phyloP scores from a whole-genome alignment of 2,113 vertebrate genomes.

The Pseudolaguvia tuberculata region DNA sequence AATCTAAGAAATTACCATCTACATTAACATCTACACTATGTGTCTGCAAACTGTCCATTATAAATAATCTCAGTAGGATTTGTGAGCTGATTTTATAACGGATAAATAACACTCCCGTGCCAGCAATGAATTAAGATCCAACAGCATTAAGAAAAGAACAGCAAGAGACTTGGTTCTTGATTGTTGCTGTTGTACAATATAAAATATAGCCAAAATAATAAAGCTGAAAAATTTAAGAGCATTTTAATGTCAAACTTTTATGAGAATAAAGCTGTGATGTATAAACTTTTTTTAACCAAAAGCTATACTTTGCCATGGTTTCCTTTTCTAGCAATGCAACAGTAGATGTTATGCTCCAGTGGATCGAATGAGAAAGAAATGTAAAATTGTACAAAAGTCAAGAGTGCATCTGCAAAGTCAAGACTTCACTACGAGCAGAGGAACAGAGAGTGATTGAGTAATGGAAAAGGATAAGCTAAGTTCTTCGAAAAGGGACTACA shows the following conservation, averaged over 20 bases:
- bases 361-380: constrained; percentile 5
- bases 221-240: not conserved
- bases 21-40: not conserved
- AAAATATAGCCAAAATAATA: not conserved
- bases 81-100: not conserved
- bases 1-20: not conserved
- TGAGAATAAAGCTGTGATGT: constrained; percentile 8
- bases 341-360: constrained; percentile 37
- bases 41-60: constrained; percentile 12
- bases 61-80: constrained; percentile 4
- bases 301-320: constrained; percentile 28
- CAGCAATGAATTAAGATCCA: constrained; percentile 15
- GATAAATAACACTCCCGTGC: not conserved
- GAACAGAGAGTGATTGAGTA: not conserved
- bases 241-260: not conserved
- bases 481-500: not conserved
- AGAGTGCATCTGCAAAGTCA: not conserved
- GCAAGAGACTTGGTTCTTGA: constrained; percentile 2
- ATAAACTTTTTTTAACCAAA: constrained; percentile 25
- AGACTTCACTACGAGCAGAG: not conserved
- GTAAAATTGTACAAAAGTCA: not conserved
- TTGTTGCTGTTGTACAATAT: constrained; percentile 1
- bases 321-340: constrained; percentile 33
- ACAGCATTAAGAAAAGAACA: constrained; percentile 13
- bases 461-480: not conserved